A percentile compares a stretch with the other conserved stretches of the same genome.
phyloP scores from a whole-genome alignment of 1,140 invertebrate genomes.

The Drusus annulatus region DNA sequence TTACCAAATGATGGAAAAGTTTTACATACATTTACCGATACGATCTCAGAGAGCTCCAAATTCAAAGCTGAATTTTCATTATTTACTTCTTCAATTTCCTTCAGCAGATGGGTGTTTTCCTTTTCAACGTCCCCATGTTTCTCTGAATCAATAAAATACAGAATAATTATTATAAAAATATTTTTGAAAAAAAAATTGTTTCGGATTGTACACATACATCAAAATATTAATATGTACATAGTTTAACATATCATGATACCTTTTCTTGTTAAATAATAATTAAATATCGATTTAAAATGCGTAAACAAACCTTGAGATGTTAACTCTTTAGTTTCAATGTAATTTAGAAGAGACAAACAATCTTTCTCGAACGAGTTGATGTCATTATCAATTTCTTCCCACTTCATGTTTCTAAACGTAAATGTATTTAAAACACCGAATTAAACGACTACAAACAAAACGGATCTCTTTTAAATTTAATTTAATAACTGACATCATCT shows the following conservation, averaged over 20 bases:
- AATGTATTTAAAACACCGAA: not conserved
- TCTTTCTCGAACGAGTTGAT: constrained; percentile 22
- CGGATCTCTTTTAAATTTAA: not conserved
- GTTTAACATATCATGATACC: no score
- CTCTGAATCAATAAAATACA: constrained; percentile 15
- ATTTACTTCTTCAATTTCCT: constrained; percentile 40
- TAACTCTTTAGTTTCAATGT: constrained; percentile 42
- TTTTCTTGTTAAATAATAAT: no score
- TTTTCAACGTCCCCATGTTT: constrained; percentile 20
- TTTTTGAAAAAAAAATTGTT: no score
- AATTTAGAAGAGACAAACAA: constrained; percentile 5
- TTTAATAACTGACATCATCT: not conserved
- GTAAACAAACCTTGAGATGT: constrained; percentile 33
- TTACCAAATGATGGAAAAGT: no score
- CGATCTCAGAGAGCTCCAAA: constrained; percentile 62
- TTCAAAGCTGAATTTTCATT: constrained; percentile 64
- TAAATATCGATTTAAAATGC: not conserved
- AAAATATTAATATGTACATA: no score
- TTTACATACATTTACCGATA: constrained; percentile 62
- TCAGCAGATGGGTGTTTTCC: constrained; percentile 33
- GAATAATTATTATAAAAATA: no score
- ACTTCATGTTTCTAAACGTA: constrained; percentile 20
- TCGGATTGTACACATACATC: no score
- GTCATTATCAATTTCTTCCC: constrained; percentile 33
- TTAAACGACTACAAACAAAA: not conserved